These are phyloP conservation scores for Drosophila prolongata DNA, from an alignment of 2,888 invertebrate species.

Conservation along the genomic window DNA sequence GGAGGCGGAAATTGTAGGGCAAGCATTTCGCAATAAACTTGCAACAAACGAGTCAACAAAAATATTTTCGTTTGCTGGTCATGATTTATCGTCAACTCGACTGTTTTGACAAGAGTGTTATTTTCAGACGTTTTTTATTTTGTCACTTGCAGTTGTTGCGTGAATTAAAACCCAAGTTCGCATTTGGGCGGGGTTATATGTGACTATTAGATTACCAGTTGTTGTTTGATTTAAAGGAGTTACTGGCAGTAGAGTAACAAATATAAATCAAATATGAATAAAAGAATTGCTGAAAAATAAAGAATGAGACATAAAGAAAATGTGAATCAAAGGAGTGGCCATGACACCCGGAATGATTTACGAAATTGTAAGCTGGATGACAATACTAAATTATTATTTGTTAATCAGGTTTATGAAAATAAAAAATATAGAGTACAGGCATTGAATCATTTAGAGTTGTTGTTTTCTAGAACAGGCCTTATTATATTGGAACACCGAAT, in stretches of 20 bases:
- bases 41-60: slow-evolving; percentile 43
- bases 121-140: slow-evolving; percentile 56
- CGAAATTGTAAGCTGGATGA: not conserved
- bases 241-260: not conserved
- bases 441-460: not conserved
- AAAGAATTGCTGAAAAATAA: not conserved
- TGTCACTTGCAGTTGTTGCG: slow-evolving; percentile 46
- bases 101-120: slow-evolving; percentile 71
- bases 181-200: slow-evolving; percentile 23
- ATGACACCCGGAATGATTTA: slow-evolving; percentile 6
- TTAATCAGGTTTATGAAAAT: slow-evolving; percentile 8
- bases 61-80: slow-evolving; percentile 53
- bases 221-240: slow-evolving; percentile 4
- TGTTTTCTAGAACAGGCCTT: slow-evolving; percentile 13
- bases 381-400: not conserved
- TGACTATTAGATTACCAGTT: slow-evolving; percentile 38
- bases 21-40: slow-evolving; percentile 45
- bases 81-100: slow-evolving; percentile 67
- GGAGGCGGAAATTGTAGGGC: slow-evolving; percentile 42
- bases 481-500: not conserved
- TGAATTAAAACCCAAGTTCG: slow-evolving; percentile 42
- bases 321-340: slow-evolving; percentile 5
- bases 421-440: no score
- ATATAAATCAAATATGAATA: not conserved
- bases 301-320: not conserved